Evolutionary conservation across 1,140 invertebrate genomes (phyloP).

Genomic region (Drosophila micromelanica): DNA sequence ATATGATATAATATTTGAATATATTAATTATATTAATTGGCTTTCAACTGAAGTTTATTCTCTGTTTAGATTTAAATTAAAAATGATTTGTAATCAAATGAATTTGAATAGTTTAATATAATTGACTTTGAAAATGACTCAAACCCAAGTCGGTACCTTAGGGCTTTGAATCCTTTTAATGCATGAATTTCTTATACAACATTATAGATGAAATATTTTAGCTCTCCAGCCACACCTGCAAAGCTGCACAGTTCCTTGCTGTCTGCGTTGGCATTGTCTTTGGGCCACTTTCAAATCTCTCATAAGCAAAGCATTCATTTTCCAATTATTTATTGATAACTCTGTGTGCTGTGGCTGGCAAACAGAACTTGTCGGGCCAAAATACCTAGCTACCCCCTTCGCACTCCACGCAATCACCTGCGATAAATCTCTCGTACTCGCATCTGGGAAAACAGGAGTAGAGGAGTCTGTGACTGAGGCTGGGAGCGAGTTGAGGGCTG

Average conservation of each 20-base stretch:
- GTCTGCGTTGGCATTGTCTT: conserved; percentile 49
- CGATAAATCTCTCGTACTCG: conserved; percentile 60
- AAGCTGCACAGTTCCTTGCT: too few relatives aligned
- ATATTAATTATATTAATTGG: background rate
- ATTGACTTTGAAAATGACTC: background rate
- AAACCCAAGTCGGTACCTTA: too few relatives aligned
- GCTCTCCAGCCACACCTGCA: too few relatives aligned
- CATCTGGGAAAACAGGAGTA: conserved; percentile 18
- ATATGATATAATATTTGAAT: background rate
- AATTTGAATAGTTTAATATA: background rate
- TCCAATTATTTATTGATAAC: conserved; percentile 81
- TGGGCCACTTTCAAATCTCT: conserved; percentile 70
- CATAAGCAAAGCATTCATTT: conserved; percentile 81
- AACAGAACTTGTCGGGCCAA: background rate
- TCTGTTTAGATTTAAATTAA: too few relatives aligned
- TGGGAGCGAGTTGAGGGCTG: background rate
- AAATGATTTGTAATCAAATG: background rate
- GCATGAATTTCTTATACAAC: background rate
- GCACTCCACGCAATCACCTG: conserved; percentile 49
- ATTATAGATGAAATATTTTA: background rate
- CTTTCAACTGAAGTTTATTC: background rate
- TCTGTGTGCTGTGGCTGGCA: conserved; percentile 35
- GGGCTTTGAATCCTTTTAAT: background rate
- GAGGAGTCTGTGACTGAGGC: conserved; percentile 4
- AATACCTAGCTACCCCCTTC: conserved; percentile 4